Percentiles rank a stretch among this genome's conserved stretches.
phyloP scores from a whole-genome alignment of 2,113 vertebrate species.

The Hyaena hyaena region DNA sequence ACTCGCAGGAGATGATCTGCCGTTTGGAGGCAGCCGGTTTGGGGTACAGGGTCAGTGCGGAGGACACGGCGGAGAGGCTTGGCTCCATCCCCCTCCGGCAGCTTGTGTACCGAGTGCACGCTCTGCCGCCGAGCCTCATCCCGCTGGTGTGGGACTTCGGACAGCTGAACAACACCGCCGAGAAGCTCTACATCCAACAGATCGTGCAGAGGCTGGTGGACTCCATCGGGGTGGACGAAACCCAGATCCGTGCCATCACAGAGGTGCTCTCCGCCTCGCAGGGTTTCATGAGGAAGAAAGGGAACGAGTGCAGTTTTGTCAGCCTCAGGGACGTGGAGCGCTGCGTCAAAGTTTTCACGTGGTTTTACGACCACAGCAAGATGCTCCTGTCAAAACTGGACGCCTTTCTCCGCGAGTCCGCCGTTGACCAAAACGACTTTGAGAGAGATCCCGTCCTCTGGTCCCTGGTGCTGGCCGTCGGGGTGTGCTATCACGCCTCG shows the following conservation, averaged over 20 bases:
- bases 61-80: constrained; percentile 92
- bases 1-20: constrained; percentile 92
- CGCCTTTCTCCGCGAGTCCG: constrained; percentile 54
- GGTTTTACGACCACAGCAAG: constrained; percentile 88
- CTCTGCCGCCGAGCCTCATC: constrained; percentile 95
- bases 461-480: constrained; percentile 92
- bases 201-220: constrained; percentile 91
- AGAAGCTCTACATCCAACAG: constrained; percentile 93
- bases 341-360: constrained; percentile 92
- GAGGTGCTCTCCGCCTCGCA: constrained; percentile 93
- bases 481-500: constrained; percentile 96
- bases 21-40: constrained; percentile 94
- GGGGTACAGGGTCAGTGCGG: constrained; percentile 93
- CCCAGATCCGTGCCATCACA: constrained; percentile 64
- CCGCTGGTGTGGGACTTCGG: constrained; percentile 98
- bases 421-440: fast-evolving
- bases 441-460: constrained; percentile 87
- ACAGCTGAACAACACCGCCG: constrained; percentile 90
- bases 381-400: constrained; percentile 86
- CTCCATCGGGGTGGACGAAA: background rate
- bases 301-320: constrained; percentile 94
- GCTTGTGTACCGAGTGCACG: constrained; percentile 97
- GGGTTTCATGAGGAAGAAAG: constrained; percentile 90
- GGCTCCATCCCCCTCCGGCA: constrained; percentile 95
- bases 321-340: constrained; percentile 97